Evolutionary conservation across 2,797 vertebrate genomes (phyloP).

Genomic region (Alectoris magna): DNA sequence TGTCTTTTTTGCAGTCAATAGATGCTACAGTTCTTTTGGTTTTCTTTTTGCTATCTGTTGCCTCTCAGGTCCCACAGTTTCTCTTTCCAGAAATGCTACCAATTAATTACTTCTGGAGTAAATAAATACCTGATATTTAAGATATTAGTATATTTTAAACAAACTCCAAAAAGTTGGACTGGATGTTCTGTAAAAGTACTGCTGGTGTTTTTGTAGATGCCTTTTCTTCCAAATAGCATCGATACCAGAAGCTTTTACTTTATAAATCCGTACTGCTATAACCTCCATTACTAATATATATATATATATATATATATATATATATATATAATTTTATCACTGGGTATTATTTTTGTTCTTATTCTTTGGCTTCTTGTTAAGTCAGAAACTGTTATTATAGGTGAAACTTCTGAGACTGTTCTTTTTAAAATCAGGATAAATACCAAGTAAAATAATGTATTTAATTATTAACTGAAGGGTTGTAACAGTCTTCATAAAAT

Average conservation of each 20-base stretch:
- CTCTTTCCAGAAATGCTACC: background rate
- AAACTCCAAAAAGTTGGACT: background rate
- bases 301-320: too few relatives aligned
- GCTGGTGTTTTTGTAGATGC: background rate
- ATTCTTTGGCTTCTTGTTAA: background rate
- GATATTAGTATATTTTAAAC: background rate
- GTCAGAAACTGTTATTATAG: background rate
- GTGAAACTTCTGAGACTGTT: background rate
- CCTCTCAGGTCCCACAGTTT: background rate
- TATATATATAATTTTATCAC: too few relatives aligned
- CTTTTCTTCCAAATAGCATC: background rate
- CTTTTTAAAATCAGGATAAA: background rate
- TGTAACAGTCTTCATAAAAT: background rate
- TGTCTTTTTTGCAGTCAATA: background rate
- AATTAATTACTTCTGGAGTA: background rate
- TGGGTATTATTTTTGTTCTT: background rate
- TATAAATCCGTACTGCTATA: background rate
- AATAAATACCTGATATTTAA: background rate
- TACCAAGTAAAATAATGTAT: background rate
- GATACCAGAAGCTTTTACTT: background rate
- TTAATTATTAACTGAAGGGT: background rate
- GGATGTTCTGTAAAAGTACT: background rate
- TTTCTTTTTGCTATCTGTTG: background rate
- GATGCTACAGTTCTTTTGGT: background rate
- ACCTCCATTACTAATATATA: background rate